These are phyloP conservation scores for Fulmarus glacialis DNA, from an alignment of 2,113 vertebrate species.

Conservation along the genomic window DNA sequence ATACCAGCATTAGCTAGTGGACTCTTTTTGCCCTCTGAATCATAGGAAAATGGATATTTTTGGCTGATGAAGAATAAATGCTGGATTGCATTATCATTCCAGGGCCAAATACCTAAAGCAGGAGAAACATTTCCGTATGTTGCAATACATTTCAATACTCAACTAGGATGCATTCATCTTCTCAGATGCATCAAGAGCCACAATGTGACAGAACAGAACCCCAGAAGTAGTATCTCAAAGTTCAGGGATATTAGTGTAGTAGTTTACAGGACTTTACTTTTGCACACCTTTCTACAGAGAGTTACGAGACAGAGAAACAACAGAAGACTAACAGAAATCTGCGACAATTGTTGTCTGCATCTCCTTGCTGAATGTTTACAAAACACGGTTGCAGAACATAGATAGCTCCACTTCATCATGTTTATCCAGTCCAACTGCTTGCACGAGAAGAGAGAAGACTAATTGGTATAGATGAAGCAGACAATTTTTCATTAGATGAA, in stretches of 20 bases:
- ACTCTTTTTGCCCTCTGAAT: not conserved
- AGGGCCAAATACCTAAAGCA: not conserved
- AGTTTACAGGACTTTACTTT: not conserved
- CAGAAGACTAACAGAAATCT: not conserved
- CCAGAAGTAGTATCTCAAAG: not conserved
- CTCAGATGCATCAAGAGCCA: not conserved
- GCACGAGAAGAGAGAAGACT: not conserved
- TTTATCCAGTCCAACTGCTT: not conserved
- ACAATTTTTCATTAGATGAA: not conserved
- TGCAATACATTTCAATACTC: not conserved
- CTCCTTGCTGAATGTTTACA: not conserved
- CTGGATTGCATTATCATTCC: not conserved
- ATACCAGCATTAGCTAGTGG: not conserved
- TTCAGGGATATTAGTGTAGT: not conserved
- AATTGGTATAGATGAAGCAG: not conserved
- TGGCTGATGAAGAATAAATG: not conserved
- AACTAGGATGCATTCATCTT: not conserved
- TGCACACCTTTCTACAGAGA: not conserved
- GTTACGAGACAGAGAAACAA: not conserved
- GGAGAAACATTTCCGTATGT: not conserved
- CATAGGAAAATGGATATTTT: not conserved
- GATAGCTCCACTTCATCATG: not conserved
- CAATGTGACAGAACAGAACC: not conserved
- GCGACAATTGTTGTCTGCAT: not conserved
- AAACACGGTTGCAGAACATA: not conserved